Conservation (phyloP, 1,140 invertebrate genomes). For the Eriosoma lanigerum region DNA sequence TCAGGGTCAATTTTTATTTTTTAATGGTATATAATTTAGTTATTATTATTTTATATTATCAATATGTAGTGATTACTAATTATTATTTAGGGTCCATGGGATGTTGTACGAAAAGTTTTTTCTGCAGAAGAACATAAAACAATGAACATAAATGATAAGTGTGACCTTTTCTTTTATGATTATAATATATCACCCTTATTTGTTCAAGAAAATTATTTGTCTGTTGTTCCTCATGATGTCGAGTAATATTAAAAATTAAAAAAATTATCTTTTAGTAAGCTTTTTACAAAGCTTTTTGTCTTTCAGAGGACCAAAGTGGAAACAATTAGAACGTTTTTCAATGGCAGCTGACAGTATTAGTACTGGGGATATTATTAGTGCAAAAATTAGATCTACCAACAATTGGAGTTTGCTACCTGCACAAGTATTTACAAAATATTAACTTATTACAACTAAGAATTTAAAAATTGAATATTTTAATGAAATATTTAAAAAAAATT, state of each 20-base stretch:
- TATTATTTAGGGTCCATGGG: slow-evolving; percentile 79
- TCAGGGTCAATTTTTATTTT: too few species aligned
- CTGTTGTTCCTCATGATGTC: slow-evolving; percentile 63
- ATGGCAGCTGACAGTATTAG: slow-evolving; percentile 81
- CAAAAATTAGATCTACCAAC: slow-evolving; percentile 72
- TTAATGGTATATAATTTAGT: neutral
- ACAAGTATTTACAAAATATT: slow-evolving; percentile 64
- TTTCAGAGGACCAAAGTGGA: slow-evolving; percentile 62
- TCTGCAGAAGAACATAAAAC: slow-evolving; percentile 75
- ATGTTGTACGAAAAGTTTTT: slow-evolving; percentile 89
- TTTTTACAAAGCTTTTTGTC: slow-evolving; percentile 45
- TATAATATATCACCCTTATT: slow-evolving; percentile 94
- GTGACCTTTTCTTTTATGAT: slow-evolving; percentile 94
- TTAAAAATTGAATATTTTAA: too few species aligned
- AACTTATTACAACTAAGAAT: neutral
- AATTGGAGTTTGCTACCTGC: slow-evolving; percentile 89
- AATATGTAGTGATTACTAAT: neutral
- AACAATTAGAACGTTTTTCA: slow-evolving; percentile 71
- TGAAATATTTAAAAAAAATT: too few species aligned
- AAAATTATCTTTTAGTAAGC: slow-evolving; percentile 57
- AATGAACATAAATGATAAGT: slow-evolving; percentile 84
- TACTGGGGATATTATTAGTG: slow-evolving; percentile 82
- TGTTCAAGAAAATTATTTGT: slow-evolving; percentile 96
- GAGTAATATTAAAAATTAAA: slow-evolving; percentile 24
- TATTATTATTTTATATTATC: neutral